Base-by-base conservation (phyloP, 2,797 vertebrate genomes). In the Oreonectes daqikongensis region DNA sequence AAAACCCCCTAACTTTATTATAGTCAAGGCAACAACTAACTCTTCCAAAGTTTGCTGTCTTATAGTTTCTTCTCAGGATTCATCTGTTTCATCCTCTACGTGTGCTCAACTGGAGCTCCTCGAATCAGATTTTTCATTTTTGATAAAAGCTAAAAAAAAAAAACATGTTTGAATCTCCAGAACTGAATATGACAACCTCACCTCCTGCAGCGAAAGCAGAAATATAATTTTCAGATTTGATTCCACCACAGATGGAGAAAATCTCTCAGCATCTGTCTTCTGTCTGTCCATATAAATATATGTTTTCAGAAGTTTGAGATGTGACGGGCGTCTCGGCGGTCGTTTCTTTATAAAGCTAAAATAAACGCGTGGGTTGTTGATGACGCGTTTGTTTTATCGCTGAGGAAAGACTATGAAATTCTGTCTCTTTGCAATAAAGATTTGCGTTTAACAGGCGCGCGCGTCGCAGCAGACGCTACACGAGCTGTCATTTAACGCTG, bases 151-250 rank as follows among this genome's bases (percentile, higher is more conserved):
- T 4, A 2, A 20, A 15, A 17, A 10, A 52, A 2, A 20, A 15
- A 17, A 10, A 52, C 22, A 11, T 2, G 0, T 4, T 11, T 3
- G 1, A 48, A 68, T 35, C 46, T 52, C 28, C n/a, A 30, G 44
- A 68, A 68, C 32, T 66, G 50, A 59, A 59, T 24, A 75, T 57
- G 57, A 73, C 42, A 32, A 38, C 20, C 71, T 40, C 71, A 35
- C 1, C 35, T 35, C 0, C 44, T 64, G 59, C 15, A 32, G 57
- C 4, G 26, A 61, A 48, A 60, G 40, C 9, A 60, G 55, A 72
- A 72, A 63, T 28, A 24, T 61, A 35, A 72, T 72, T 61, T 72
- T 48, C 59, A 72, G 20, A 72, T 63, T 61, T 38, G 71, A 73
- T 73, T 38, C 20, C 1, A 38, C 44, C 70, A 50, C 71, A 72